Conservation (phyloP, 2,888 invertebrate genomes). For the Drosophila paranaensis region DNA sequence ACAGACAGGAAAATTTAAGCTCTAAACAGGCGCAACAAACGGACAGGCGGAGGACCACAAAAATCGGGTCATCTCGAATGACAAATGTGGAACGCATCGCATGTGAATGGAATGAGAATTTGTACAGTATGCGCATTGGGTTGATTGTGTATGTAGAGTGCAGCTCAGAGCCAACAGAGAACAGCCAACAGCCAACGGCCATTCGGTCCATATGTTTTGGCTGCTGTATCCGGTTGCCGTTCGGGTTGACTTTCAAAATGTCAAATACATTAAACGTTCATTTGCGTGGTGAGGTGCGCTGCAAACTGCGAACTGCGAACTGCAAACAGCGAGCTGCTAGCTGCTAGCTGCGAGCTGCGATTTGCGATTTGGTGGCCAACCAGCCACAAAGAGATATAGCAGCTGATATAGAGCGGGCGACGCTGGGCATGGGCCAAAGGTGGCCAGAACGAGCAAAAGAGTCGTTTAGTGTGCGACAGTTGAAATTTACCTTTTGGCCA, state of each 20-base stretch:
- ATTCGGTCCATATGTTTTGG: constrained; percentile 65
- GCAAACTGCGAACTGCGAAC: constrained; percentile 7
- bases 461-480: constrained; percentile 78
- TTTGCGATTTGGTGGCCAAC: constrained; percentile 69
- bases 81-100: constrained; percentile 64
- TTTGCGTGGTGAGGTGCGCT: constrained; percentile 62
- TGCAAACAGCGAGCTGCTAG: background rate
- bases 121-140: constrained; percentile 15
- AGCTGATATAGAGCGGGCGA: constrained; percentile 31
- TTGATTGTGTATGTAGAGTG: constrained; percentile 22
- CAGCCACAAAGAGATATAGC: constrained; percentile 67
- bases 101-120: constrained; percentile 31
- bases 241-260: constrained; percentile 79
- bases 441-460: constrained; percentile 46
- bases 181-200: constrained; percentile 1
- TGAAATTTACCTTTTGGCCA: constrained; percentile 80
- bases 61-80: constrained; percentile 77
- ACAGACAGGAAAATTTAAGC: constrained; percentile 59
- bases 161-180: background rate
- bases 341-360: constrained; percentile 1
- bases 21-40: constrained; percentile 72
- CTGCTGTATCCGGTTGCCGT: constrained; percentile 57
- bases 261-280: constrained; percentile 83
- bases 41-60: constrained; percentile 64
- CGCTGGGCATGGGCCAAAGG: background rate